Base-by-base conservation (phyloP, 2,797 vertebrate genomes). In the Sebastes cheni region DNA sequence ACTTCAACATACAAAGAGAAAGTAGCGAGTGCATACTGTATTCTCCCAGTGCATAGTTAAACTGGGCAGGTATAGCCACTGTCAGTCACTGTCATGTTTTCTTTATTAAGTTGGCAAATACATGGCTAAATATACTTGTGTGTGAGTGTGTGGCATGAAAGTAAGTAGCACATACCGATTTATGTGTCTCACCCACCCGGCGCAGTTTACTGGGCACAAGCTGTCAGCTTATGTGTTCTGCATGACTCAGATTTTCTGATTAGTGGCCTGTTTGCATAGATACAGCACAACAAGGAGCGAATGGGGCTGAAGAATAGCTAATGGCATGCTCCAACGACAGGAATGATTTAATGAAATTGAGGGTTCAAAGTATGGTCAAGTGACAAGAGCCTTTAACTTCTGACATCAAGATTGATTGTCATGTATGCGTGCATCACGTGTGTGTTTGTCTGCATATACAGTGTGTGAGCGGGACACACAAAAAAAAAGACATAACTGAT, bases 241-340 rank as follows among this genome's bases (percentile, higher is more conserved):
- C 84, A 90, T 95, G 95, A 94, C 91, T 95, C 94, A 95, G 86
- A 93, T 89, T 89, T 94, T 94, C 89, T 93, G 87, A 93, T 92
- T 93, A 85, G 81, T 66, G 77, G 56, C 81, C 71, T 89, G 85
- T 92, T 94, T 92, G 87, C 88, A 90, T 91, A 91, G 93, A 93
- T 92, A 93, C 89, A 86, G 84, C 25, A 73, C 84, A 93, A 92
- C 86, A 89, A 91, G 81, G 91, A 91, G 81, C 82, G 89, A 91
- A 89, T 67, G 62, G 77, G 79, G 30, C 82, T 52, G 36, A 65
- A 75, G 68, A 76, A 81, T 72, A 77, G 66, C 42, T 46, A 79
- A 79, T 80, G 84, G 80, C 72, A 75, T 83, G 72, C 68, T 72
- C 20, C 8, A 82, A 85, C 72, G 50, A 89, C 89, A 79, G 27